A percentile compares a stretch with the other conserved stretches of the same genome.
These are phyloP conservation scores for Pristionchus maxplancki DNA, from an alignment of 2,888 invertebrate species.

Conservation along the genomic window DNA sequence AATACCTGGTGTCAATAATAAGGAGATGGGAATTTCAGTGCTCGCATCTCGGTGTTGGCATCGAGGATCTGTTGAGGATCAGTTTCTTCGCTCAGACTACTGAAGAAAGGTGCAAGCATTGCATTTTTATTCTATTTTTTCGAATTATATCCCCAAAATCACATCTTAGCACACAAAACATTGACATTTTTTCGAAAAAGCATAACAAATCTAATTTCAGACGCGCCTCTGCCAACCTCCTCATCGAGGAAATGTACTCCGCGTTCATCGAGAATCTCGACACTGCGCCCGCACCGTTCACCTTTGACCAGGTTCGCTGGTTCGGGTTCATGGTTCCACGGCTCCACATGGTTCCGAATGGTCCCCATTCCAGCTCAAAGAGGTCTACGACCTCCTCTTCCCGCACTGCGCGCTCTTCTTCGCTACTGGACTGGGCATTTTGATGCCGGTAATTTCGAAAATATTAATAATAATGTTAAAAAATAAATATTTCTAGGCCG, in stretches of 20 bases:
- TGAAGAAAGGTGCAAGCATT: not conserved
- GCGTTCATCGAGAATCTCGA: not conserved
- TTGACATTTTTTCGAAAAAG: no score
- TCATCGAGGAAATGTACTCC: constrained; percentile 10
- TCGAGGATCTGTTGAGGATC: constrained; percentile 2
- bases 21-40: constrained; percentile 8
- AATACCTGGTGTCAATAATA: no score
- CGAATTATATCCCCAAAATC: no score
- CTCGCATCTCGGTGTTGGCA: not conserved
- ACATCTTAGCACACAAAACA: no score
- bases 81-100: constrained; percentile 3
- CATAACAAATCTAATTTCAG: not conserved
- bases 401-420: constrained; percentile 45
- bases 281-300: not conserved
- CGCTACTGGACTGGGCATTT: not conserved
- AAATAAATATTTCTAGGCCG: not conserved
- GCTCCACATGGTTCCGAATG: not conserved
- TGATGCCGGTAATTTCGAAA: not conserved
- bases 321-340: no score
- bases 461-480: not conserved
- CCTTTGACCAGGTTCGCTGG: not conserved
- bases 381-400: not conserved
- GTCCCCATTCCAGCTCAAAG: constrained; percentile 27
- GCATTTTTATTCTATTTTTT: not conserved
- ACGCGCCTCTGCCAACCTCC: not conserved